Evolutionary conservation across 2,113 vertebrate species (phyloP), one percentile per base, ranked within the genome.

Genomic region (Rynchops niger): DNA sequence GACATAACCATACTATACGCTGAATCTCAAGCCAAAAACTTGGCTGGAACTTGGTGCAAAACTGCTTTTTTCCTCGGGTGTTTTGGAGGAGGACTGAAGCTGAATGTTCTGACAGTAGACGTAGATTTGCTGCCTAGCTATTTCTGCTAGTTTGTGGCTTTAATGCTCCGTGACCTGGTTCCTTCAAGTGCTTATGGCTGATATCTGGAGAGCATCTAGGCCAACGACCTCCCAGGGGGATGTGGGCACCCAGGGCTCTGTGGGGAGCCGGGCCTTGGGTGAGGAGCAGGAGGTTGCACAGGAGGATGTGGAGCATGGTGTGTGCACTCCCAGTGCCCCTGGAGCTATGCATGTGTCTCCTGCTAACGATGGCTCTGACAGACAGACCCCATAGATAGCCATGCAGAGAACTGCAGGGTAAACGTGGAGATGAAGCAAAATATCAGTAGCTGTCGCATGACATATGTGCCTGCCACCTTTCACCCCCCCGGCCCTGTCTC

Each of bases 31-130:
- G 58, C 58, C 87, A 58, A 81, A 94, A 90, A 29, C 29, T 82
- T 95, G 65, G 32, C 76, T 92, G 72, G 43, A 84, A 73, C 43
- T 71, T 77, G 26, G 38, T 88, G 45, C 17, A 81, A 83, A 90
- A 34, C 27, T 62, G 47, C 12, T 74, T 70, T 59, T 52, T 52
- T 45, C 42, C 70, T 82, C 4, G 5, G 17, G 42, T 91, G 72
- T 58, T 82, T 47, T 73, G 79, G 62, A 50, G 40, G 66, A 80
- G 43, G 26, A 14, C n/a, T 77, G 53, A 92, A 78, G 45, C 42
- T 62, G 69, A 56, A 40, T 22, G 69, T 19, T 83, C 38, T 79
- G n/a, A 26, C 1, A 15, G 45, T 27, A 81, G 59, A 36, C 1
- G 8, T 6, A 13, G 13, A 29, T 32, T 58, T 92, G 43, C n/a